Conservation (phyloP, 2,888 invertebrate genomes). For the Drosophila rellima region DNA sequence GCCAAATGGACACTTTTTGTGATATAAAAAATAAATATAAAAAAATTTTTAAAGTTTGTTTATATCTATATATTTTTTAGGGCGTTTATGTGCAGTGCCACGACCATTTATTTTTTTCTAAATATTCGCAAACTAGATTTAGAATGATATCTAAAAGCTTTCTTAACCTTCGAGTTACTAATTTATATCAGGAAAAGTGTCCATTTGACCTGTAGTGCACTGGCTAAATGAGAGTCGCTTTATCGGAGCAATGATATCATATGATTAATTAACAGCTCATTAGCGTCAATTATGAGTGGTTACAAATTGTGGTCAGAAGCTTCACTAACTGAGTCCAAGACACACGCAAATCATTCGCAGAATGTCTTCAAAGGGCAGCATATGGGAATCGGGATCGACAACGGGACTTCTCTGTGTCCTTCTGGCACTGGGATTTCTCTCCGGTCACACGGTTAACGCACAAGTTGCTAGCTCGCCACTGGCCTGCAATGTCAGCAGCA, state of each 20-base stretch:
- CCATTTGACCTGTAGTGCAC: too few relatives aligned
- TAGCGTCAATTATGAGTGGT: slow-evolving; percentile 26
- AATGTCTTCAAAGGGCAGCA: slow-evolving; percentile 25
- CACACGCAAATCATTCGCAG: slow-evolving; percentile 41
- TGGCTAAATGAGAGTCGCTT: background rate
- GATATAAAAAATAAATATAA: too few relatives aligned
- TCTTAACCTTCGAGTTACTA: too few relatives aligned
- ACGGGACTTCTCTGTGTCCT: slow-evolving; percentile 5
- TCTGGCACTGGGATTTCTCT: slow-evolving; percentile 37
- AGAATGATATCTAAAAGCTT: too few relatives aligned
- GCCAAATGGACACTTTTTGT: too few relatives aligned
- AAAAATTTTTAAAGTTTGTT: too few relatives aligned
- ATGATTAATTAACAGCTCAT: slow-evolving; percentile 58
- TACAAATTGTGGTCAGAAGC: slow-evolving; percentile 14
- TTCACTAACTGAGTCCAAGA: slow-evolving; percentile 30
- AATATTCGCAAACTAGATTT: too few relatives aligned
- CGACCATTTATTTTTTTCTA: too few relatives aligned
- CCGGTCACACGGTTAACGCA: slow-evolving; percentile 25
- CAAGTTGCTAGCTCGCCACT: background rate
- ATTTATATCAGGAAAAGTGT: too few relatives aligned
- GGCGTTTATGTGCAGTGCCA: too few relatives aligned
- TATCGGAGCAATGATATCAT: slow-evolving; percentile 54
- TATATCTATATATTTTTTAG: too few relatives aligned
- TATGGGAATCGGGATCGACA: background rate
- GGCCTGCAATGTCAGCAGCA: slow-evolving; percentile 39